phyloP scores from a whole-genome alignment of 1,140 invertebrate genomes.

The Wiebesia pumilae region DNA sequence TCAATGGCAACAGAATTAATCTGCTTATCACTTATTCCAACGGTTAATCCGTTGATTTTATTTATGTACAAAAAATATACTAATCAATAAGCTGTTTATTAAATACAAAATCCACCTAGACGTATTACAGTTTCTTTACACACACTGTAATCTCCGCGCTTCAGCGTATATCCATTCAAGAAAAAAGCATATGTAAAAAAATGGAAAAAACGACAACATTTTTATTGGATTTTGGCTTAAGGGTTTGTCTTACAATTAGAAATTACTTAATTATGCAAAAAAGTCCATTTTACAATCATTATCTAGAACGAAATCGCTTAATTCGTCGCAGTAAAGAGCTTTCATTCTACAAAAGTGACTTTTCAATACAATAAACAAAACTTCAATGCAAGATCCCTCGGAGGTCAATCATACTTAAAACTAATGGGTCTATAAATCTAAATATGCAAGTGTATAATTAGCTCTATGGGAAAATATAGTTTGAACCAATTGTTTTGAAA shows the following conservation, averaged over 20 bases:
- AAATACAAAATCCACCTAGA: constrained; percentile 50
- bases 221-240: constrained; percentile 20
- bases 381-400: neutral
- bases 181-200: constrained; percentile 23
- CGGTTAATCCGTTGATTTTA: constrained; percentile 36
- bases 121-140: constrained; percentile 15
- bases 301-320: neutral
- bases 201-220: neutral
- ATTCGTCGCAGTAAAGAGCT: neutral
- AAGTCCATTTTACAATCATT: constrained; percentile 5
- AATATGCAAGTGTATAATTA: constrained; percentile 23
- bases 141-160: neutral
- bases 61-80: constrained; percentile 51
- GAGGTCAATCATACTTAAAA: constrained; percentile 14
- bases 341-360: constrained; percentile 28
- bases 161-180: constrained; percentile 1
- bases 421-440: constrained; percentile 25
- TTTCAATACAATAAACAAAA: constrained; percentile 24
- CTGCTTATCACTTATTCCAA: constrained; percentile 49
- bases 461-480: constrained; percentile 40
- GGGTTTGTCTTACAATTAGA: neutral
- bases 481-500: constrained; percentile 35
- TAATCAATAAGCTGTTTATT: constrained; percentile 48
- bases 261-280: neutral
- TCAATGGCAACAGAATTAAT: constrained; percentile 48